Percentiles rank a stretch among this genome's conserved stretches.
phyloP scores from a whole-genome alignment of 2,797 vertebrate species.

The Chaenodraco wilsoni region DNA sequence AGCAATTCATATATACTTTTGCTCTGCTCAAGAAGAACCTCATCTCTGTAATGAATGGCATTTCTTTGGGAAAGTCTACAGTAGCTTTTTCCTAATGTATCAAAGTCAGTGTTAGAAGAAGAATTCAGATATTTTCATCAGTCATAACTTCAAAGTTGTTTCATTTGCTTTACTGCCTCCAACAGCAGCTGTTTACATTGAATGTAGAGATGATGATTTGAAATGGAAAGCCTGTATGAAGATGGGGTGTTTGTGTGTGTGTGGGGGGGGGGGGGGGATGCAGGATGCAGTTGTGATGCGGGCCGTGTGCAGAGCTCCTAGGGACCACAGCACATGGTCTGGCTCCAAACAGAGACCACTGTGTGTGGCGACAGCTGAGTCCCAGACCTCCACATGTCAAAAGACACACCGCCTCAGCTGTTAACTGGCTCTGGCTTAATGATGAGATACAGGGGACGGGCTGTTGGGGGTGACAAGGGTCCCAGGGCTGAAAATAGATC shows the following conservation, averaged over 20 bases:
- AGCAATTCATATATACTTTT: too few relatives aligned
- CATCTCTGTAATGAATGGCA: too few relatives aligned
- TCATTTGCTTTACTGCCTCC: background rate
- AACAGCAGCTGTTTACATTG: background rate
- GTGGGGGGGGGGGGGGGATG: constrained; percentile 22
- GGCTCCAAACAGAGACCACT: constrained; percentile 57
- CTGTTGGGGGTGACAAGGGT: constrained; percentile 51
- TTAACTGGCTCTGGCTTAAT: constrained; percentile 68
- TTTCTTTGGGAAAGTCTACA: too few relatives aligned
- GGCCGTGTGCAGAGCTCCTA: constrained; percentile 36
- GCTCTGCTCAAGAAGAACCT: too few relatives aligned
- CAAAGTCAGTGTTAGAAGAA: background rate
- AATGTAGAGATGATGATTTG: constrained; percentile 4
- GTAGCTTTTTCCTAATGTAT: too few relatives aligned
- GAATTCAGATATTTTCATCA: background rate
- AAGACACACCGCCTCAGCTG: constrained; percentile 75
- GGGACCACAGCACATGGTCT: constrained; percentile 56
- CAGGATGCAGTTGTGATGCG: constrained; percentile 43
- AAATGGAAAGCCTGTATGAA: too few relatives aligned
- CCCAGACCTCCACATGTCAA: constrained; percentile 68
- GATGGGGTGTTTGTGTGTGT: too few relatives aligned
- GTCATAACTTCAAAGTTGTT: background rate
- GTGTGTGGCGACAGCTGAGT: constrained; percentile 78
- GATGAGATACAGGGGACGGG: constrained; percentile 33
- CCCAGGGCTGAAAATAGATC: constrained; percentile 76